Percentiles rank a stretch among this genome's conserved stretches.
These are phyloP conservation scores for Musca vetustissima DNA, from an alignment of 1,140 invertebrate genomes.

Conservation along the genomic window DNA sequence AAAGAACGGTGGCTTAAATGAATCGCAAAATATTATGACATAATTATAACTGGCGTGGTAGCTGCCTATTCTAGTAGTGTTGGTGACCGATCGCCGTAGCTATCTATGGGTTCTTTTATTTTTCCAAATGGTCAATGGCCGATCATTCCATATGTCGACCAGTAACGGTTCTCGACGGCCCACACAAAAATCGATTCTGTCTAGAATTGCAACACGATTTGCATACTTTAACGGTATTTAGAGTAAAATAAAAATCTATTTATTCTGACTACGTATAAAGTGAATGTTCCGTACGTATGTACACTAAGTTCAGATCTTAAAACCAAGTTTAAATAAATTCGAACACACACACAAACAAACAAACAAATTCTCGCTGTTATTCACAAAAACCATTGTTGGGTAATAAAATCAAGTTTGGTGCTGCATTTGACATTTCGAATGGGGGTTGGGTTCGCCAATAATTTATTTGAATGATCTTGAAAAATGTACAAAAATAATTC, in stretches of 20 bases:
- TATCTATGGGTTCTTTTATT: neutral
- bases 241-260: slow-evolving; percentile 15
- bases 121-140: slow-evolving; percentile 21
- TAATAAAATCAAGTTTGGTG: neutral
- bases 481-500: neutral
- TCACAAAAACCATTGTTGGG: too few relatives aligned
- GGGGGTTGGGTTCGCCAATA: neutral
- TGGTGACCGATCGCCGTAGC: too few relatives aligned
- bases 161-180: too few relatives aligned
- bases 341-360: too few relatives aligned
- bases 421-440: slow-evolving; percentile 17
- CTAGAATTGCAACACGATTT: too few relatives aligned
- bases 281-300: slow-evolving; percentile 3
- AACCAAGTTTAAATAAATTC: too few relatives aligned
- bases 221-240: slow-evolving; percentile 16
- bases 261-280: slow-evolving; percentile 7
- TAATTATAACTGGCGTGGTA: slow-evolving; percentile 1
- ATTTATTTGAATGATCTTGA: slow-evolving; percentile 20
- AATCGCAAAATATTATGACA: slow-evolving; percentile 14
- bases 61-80: too few relatives aligned
- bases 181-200: too few relatives aligned
- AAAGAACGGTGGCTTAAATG: neutral
- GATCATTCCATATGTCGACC: neutral
- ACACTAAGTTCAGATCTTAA: neutral
- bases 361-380: too few relatives aligned